Evolutionary conservation across 1,140 invertebrate genomes (phyloP), one percentile per base, ranked within the genome.

Genomic region (Megathymus violae): DNA sequence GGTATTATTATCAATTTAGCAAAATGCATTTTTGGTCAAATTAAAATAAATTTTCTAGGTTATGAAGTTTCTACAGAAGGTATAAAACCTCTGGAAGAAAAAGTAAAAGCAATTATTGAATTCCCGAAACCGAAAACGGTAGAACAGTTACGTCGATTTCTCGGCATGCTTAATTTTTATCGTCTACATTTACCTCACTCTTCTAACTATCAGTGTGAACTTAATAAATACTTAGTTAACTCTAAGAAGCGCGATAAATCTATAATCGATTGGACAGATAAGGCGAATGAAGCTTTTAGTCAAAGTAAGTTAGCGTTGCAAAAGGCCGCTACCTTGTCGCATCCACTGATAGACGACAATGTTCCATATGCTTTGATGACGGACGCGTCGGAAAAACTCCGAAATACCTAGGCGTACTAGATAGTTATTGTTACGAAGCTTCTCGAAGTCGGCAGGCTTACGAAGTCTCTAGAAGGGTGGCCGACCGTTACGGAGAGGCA

Each of bases 351-450:
- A 11, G 31, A 44, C 31, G 34, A 19, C 36, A 15, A 38, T 58
- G 41, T 43, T 9, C 54, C 54, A 14, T 1, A 10, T 14, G 40
- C 54, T 11, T 31, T 59, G 4, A 44, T 59, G 41, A 31, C 41
- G 25, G 64, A 66, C 34, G 56, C 64, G 19, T 61, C 56, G 0
- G 40, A 61, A 48, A 19, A n/a, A n/a, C n/a, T 58, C 11, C 7
- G 64, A 67, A 36, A 56, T 19, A 25, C 52, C 64, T 4, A 47
- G n/a, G n/a, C n/a, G n/a, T n/a, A n/a, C n/a, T n/a, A n/a, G n/a
- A n/a, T n/a, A n/a, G n/a, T n/a, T n/a, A 50, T n/a, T n/a, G n/a
- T n/a, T n/a, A n/a, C n/a, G n/a, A n/a, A n/a, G n/a, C n/a, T n/a
- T n/a, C n/a, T n/a, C n/a, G n/a, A n/a, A n/a, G n/a, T n/a, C n/a